Evolutionary conservation across 2,113 vertebrate genomes (phyloP).

Genomic region (Odobenus rosmarus): DNA sequence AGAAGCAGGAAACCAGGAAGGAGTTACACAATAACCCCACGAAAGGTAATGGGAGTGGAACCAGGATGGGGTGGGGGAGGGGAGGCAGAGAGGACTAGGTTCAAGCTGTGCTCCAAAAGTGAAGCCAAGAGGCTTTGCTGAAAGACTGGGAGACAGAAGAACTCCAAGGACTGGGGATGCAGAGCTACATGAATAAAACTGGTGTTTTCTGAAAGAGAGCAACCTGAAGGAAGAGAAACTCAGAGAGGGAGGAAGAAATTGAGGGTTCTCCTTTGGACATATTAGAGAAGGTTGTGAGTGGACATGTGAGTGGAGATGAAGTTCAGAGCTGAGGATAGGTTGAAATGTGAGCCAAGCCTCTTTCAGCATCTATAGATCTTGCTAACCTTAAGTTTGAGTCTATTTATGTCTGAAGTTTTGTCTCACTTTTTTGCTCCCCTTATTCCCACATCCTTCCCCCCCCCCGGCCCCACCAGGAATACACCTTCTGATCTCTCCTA

Average conservation of each 20-base stretch:
- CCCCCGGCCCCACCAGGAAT: too few species aligned
- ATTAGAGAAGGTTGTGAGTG: not conserved
- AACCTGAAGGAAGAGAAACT: not conserved
- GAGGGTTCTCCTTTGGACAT: not conserved
- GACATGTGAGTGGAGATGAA: not conserved
- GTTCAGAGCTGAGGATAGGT: not conserved
- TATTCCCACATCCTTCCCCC: not conserved
- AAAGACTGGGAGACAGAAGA: not conserved
- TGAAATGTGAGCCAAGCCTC: not conserved
- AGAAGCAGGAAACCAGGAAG: not conserved
- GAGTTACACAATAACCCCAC: not conserved
- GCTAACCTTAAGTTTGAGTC: not conserved
- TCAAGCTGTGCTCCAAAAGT: not conserved
- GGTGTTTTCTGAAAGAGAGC: not conserved
- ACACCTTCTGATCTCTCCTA: not conserved
- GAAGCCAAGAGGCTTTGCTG: not conserved
- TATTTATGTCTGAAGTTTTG: not conserved
- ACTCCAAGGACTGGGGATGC: not conserved
- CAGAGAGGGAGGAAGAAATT: not conserved
- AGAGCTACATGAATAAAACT: not conserved
- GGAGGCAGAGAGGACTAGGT: not conserved
- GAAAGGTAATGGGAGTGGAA: not conserved
- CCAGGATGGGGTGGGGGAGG: not conserved
- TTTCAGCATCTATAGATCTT: not conserved
- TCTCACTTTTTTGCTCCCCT: not conserved